Evolutionary conservation across 2,113 vertebrate species (phyloP).

Genomic region (Tupaia tana): DNA sequence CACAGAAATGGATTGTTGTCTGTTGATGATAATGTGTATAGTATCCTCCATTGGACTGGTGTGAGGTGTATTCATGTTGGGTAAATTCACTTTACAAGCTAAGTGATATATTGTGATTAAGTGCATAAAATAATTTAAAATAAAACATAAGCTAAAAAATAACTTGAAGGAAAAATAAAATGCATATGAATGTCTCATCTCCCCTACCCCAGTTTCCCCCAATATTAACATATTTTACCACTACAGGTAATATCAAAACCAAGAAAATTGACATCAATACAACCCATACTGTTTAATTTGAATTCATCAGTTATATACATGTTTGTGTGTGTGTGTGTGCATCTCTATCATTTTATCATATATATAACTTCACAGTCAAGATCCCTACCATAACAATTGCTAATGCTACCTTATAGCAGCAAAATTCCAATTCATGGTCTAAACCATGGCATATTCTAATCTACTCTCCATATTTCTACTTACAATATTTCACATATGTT

Average conservation of each 20-base stretch:
- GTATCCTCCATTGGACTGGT: too few relatives aligned
- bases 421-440: not conserved
- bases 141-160: too few relatives aligned
- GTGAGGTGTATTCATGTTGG: too few relatives aligned
- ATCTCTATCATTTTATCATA: not conserved
- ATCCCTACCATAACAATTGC: not conserved
- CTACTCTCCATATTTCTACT: not conserved
- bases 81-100: too few relatives aligned
- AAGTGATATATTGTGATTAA: too few relatives aligned
- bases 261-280: not conserved
- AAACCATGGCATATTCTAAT: not conserved
- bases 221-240: not conserved
- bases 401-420: not conserved
- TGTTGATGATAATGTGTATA: too few relatives aligned
- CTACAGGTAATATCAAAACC: not conserved
- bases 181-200: accelerated
- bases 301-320: not conserved
- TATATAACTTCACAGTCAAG: not conserved
- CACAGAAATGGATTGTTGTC: too few relatives aligned
- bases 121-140: too few relatives aligned
- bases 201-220: accelerated
- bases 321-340: not conserved
- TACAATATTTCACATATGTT: not conserved
- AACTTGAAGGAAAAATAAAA: not conserved
- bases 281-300: not conserved